These are phyloP conservation scores for Pteromalus puparum DNA, from an alignment of 1,140 invertebrate genomes.

Conservation along the genomic window DNA sequence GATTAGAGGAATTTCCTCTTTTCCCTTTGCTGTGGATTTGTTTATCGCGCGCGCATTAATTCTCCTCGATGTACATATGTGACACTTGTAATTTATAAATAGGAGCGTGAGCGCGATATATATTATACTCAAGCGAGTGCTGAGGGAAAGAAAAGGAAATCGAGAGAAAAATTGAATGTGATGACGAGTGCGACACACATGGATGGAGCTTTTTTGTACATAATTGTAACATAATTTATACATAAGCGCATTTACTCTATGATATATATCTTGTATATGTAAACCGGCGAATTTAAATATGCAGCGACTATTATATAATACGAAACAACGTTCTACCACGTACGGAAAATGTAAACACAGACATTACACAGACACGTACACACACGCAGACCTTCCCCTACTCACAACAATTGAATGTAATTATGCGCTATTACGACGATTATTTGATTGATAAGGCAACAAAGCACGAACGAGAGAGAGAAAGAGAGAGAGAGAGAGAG, in stretches of 20 bases:
- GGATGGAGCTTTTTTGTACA: slow-evolving; percentile 60
- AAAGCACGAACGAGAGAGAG: background rate
- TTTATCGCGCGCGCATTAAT: slow-evolving; percentile 53
- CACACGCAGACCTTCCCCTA: background rate
- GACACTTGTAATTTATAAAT: slow-evolving; percentile 69
- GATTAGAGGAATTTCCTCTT: slow-evolving; percentile 11
- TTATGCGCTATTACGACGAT: slow-evolving; percentile 26
- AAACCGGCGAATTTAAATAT: background rate
- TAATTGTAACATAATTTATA: slow-evolving; percentile 68
- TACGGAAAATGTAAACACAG: background rate
- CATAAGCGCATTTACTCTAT: slow-evolving; percentile 54
- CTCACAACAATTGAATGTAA: slow-evolving; percentile 2
- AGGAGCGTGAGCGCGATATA: slow-evolving; percentile 41
- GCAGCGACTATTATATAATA: too few species aligned
- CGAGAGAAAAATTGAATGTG: slow-evolving; percentile 52
- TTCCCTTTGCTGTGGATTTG: background rate
- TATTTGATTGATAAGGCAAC: slow-evolving; percentile 13
- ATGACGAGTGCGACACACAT: slow-evolving; percentile 26
- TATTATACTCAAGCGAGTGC: slow-evolving; percentile 20
- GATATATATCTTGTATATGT: slow-evolving; percentile 2
- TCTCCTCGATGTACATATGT: slow-evolving; percentile 69
- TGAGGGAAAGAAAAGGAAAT: background rate
- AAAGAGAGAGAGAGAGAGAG: background rate
- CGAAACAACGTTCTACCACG: background rate
- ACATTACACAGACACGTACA: background rate